A percentile compares a stretch with the other conserved stretches of the same genome.
Conservation (phyloP, 2,888 invertebrate genomes). For the Trachelus stipa region DNA sequence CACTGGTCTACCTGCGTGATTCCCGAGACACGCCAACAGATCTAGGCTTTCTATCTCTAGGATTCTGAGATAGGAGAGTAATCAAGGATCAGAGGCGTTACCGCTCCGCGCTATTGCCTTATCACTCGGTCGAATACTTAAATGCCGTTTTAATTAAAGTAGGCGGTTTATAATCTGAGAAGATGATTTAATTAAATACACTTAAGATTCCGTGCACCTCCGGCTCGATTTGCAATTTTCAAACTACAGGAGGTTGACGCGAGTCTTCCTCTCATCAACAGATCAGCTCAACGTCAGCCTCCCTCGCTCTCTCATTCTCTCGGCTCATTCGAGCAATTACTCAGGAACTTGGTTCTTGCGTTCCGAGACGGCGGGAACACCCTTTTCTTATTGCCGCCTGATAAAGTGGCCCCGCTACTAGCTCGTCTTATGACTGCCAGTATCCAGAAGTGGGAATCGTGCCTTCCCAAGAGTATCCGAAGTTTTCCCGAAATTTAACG, state of each 20-base stretch:
- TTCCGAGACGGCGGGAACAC: constrained; percentile 39
- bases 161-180: constrained; percentile 37
- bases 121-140: constrained; percentile 44
- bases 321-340: constrained; percentile 44
- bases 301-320: constrained; percentile 13
- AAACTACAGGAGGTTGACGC: background rate
- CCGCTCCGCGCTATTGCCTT: constrained; percentile 39
- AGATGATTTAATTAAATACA: constrained; percentile 51
- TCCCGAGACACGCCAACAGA: background rate
- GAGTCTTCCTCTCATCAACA: background rate
- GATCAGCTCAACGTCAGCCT: constrained; percentile 15
- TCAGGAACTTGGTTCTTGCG: constrained; percentile 51
- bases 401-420: constrained; percentile 39
- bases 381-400: constrained; percentile 49
- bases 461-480: background rate
- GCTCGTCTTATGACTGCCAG: constrained; percentile 10
- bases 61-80: background rate
- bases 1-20: background rate
- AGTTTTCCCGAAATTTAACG: background rate
- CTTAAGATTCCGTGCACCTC: constrained; percentile 45
- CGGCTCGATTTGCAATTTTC: background rate
- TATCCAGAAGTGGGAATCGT: background rate
- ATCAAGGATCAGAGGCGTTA: background rate
- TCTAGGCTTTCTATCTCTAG: background rate
- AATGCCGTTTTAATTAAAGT: constrained; percentile 34